Evolutionary conservation across 2,113 vertebrate genomes (phyloP).

Genomic region (Nanorana parkeri): DNA sequence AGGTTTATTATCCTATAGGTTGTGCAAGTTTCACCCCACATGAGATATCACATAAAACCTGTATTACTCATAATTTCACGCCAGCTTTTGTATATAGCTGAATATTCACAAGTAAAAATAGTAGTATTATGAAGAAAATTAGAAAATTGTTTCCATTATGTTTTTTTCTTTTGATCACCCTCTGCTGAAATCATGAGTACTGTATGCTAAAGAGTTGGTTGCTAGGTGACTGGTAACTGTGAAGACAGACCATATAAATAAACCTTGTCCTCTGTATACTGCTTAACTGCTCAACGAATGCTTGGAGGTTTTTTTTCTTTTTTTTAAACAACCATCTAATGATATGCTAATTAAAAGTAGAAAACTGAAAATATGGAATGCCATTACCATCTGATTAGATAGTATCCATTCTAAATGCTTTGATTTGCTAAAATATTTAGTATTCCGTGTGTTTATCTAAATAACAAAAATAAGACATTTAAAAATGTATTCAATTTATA

Average conservation of each 20-base stretch:
- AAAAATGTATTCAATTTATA: too few species aligned
- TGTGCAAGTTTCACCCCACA: too few species aligned
- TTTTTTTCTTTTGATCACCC: slow-evolving; percentile 9
- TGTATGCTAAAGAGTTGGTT: slow-evolving; percentile 43
- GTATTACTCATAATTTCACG: too few species aligned
- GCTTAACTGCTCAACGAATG: neutral
- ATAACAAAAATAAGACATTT: too few species aligned
- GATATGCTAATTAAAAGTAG: slow-evolving; percentile 48
- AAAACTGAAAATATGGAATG: slow-evolving; percentile 45
- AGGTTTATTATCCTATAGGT: too few species aligned
- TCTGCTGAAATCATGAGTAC: neutral
- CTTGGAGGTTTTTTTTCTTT: neutral
- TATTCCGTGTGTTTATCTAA: too few species aligned
- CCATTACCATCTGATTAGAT: slow-evolving; percentile 27
- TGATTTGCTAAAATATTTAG: slow-evolving; percentile 14
- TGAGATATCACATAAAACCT: too few species aligned
- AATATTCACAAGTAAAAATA: neutral
- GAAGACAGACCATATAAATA: slow-evolving; percentile 45
- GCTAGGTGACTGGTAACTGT: slow-evolving; percentile 38
- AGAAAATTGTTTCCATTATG: slow-evolving; percentile 8
- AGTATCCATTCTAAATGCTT: neutral
- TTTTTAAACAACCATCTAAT: slow-evolving; percentile 6
- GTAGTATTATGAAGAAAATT: slow-evolving; percentile 1
- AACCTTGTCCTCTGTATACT: slow-evolving; percentile 9
- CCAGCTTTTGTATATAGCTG: neutral